Conservation (phyloP, 2,113 vertebrate species). For the Oryzias woworae region DNA sequence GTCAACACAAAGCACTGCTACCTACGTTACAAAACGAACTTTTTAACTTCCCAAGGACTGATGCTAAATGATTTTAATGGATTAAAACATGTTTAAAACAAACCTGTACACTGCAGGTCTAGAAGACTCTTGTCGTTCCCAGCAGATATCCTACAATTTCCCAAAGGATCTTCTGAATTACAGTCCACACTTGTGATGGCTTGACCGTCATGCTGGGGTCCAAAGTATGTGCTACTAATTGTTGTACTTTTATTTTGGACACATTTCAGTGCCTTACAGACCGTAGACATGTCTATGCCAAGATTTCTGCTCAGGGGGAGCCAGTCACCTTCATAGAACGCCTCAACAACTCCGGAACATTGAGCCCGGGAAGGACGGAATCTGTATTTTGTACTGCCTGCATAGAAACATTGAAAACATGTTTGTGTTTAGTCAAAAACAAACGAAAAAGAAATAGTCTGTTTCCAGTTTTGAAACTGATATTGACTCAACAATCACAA, state of each 20-base stretch:
- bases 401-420: not conserved
- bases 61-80: no score
- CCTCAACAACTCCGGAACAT: slow-evolving; percentile 56
- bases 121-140: rapidly evolving
- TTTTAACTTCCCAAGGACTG: no score
- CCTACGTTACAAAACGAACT: no score
- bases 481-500: no score
- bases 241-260: not conserved
- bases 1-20: no score
- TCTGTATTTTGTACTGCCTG: slow-evolving; percentile 44
- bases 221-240: not conserved
- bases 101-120: slow-evolving; percentile 58
- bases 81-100: not conserved
- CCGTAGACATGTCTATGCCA: not conserved
- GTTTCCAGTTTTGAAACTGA: no score
- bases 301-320: not conserved
- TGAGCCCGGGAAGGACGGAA: not conserved
- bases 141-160: rapidly evolving
- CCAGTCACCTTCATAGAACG: not conserved
- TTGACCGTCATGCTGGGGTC: not conserved
- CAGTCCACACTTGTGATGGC: not conserved
- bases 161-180: slow-evolving; percentile 27
- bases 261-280: slow-evolving; percentile 53
- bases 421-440: not conserved
- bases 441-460: not conserved